phyloP scores from a whole-genome alignment of 2,888 invertebrate genomes.

The Chloroclystis v-ata region DNA sequence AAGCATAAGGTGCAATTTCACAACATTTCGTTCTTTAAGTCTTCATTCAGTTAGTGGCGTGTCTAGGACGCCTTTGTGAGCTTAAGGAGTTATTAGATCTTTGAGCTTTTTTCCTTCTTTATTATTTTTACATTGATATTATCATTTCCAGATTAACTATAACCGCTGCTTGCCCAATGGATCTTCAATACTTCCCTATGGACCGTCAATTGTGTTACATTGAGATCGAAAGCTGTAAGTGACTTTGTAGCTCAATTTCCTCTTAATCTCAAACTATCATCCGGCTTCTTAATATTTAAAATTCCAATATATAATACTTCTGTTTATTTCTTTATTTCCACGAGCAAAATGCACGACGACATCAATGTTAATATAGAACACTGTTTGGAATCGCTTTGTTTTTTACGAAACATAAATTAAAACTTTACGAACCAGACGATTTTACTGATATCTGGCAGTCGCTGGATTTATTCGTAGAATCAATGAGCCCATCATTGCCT shows the following conservation, averaged over 20 bases:
- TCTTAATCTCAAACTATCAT: neutral
- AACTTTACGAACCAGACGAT: neutral
- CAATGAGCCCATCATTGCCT: constrained; percentile 21
- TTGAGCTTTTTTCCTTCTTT: neutral
- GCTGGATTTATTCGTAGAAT: constrained; percentile 11
- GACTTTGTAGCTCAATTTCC: constrained; percentile 4
- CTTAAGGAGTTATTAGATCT: too few relatives aligned
- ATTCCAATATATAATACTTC: neutral
- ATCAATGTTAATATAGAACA: constrained; percentile 11
- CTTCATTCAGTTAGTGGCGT: too few relatives aligned
- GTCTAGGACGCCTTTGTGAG: too few relatives aligned
- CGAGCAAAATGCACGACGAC: neutral
- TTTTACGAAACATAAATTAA: neutral
- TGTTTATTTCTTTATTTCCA: neutral
- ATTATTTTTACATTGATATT: too few relatives aligned
- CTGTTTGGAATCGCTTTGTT: constrained; percentile 36
- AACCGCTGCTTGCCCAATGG: constrained; percentile 97
- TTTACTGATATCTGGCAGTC: neutral
- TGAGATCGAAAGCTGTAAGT: constrained; percentile 98
- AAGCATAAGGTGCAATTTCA: constrained; percentile 91
- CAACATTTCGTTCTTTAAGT: neutral
- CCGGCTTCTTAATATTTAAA: constrained; percentile 3
- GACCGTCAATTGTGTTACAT: constrained; percentile 96
- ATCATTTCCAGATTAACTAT: constrained; percentile 88
- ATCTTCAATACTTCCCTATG: constrained; percentile 97